Conservation (phyloP, 1,140 invertebrate genomes). For the Cydia pomonella region DNA sequence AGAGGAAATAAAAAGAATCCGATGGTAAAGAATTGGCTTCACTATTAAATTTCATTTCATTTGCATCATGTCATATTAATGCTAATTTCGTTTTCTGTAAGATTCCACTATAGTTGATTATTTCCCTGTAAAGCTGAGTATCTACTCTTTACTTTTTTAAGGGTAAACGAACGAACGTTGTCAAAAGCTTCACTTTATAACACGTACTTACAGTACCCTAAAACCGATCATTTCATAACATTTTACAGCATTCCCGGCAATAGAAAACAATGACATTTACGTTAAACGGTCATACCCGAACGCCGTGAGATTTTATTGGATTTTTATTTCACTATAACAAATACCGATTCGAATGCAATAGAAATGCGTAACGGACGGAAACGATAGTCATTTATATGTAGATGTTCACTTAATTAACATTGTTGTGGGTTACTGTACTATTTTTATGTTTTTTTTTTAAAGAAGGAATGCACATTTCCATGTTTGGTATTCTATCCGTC, state of each 20-base stretch:
- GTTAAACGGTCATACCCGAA: conserved; percentile 39
- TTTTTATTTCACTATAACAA: conserved; percentile 48
- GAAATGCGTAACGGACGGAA: conserved; percentile 37
- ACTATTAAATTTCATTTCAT: too few species aligned
- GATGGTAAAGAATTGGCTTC: too few species aligned
- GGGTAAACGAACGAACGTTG: too few species aligned
- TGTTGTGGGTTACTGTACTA: conserved; percentile 26
- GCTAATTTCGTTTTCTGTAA: too few species aligned
- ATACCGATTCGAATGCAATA: conserved; percentile 44
- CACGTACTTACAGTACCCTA: background rate
- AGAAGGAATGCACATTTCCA: background rate
- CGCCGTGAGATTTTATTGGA: conserved; percentile 43
- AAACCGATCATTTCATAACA: conserved; percentile 47
- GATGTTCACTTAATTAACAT: conserved; percentile 31
- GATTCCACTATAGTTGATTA: too few species aligned
- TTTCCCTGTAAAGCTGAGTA: too few species aligned
- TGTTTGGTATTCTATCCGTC: conserved; percentile 23
- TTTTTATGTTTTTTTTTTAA: background rate
- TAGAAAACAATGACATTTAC: conserved; percentile 49
- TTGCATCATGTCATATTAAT: too few species aligned
- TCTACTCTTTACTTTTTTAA: too few species aligned
- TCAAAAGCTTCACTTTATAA: background rate
- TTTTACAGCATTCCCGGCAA: conserved; percentile 44
- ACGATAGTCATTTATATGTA: conserved; percentile 31
- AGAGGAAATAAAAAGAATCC: too few species aligned